Evolutionary conservation across 2,113 vertebrate genomes (phyloP).

Genomic region (Ptyas mucosa): DNA sequence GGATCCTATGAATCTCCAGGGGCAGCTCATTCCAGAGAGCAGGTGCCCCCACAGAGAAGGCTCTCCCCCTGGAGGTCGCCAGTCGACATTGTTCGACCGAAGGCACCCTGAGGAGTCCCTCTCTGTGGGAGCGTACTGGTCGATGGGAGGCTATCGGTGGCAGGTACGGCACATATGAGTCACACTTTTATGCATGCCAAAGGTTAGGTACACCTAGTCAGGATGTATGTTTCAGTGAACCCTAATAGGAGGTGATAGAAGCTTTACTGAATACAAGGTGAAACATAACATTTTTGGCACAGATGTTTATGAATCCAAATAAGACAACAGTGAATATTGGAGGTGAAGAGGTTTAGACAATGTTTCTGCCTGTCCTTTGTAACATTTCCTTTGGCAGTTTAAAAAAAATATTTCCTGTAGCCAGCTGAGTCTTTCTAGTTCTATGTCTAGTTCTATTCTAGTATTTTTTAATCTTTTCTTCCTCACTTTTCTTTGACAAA

Average conservation of each 20-base stretch:
- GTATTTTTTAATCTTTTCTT: background rate
- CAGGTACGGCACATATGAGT: too few relatives aligned
- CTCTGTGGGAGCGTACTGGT: too few relatives aligned
- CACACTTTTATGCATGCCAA: background rate
- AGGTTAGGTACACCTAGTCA: background rate
- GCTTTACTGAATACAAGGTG: background rate
- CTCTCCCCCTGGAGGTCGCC: too few relatives aligned
- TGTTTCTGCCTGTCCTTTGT: background rate
- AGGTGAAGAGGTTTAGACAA: background rate
- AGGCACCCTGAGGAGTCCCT: too few relatives aligned
- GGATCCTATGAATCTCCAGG: too few relatives aligned
- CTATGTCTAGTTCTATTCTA: background rate
- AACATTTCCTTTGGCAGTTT: background rate
- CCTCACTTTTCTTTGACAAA: background rate
- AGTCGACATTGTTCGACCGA: too few relatives aligned
- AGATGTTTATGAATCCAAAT: background rate
- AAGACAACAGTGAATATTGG: background rate
- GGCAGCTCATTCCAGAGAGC: too few relatives aligned
- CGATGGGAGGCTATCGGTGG: too few relatives aligned
- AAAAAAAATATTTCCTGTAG: background rate
- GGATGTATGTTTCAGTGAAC: background rate
- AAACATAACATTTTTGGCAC: background rate
- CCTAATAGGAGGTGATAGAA: background rate
- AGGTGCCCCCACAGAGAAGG: too few relatives aligned
- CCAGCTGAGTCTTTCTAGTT: background rate